Evolutionary conservation across 2,888 invertebrate species (phyloP), one percentile per base, ranked within the genome.

Genomic region (Tortricodes alternella): DNA sequence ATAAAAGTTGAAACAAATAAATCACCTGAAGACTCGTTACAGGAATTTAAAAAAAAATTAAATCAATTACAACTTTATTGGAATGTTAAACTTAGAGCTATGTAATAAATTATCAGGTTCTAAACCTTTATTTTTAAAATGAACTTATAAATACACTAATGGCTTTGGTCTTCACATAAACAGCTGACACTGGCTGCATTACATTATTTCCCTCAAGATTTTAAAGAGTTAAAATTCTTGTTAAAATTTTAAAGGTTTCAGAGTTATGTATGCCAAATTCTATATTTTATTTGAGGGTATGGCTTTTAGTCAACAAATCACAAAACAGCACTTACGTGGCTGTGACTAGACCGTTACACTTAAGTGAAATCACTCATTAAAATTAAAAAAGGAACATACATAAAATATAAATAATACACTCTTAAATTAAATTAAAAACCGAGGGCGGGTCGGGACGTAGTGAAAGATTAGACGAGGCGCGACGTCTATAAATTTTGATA

Each of bases 341-440:
- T 58, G 41, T 38, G 46, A 56, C 52, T 53, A 62, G 59, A 57
- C 39, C 38, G 39, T 29, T 52, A 51, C 24, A 46, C 23, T 39
- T 21, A 56, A 18, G 24, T 29, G 24, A 46, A 27, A 15, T 44
- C 27, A 32, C 37, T 46, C 39, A 21, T 15, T 49, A 34, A n/a
- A 49, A 0, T 2, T 43, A 46, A 23, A 37, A n/a, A 24, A 44
- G 37, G 18, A 56, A 19, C 34, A 34, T 29, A 16, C 15, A 37
- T 9, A 21, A 34, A 9, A 21, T 32, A 46, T n/a, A 52, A 67
- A 68, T 65, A 64, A 73, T 55, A 67, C 62, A 56, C 50, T 38
- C 41, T 68, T 64, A 68, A 67, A 68, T 64, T 62, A 61, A 66
- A 68, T 38, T 38, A 68, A 73, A 79, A 77, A 71, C 56, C 37